Conservation (phyloP, 2,797 vertebrate genomes). For the Stomatorhinus walkeri region DNA sequence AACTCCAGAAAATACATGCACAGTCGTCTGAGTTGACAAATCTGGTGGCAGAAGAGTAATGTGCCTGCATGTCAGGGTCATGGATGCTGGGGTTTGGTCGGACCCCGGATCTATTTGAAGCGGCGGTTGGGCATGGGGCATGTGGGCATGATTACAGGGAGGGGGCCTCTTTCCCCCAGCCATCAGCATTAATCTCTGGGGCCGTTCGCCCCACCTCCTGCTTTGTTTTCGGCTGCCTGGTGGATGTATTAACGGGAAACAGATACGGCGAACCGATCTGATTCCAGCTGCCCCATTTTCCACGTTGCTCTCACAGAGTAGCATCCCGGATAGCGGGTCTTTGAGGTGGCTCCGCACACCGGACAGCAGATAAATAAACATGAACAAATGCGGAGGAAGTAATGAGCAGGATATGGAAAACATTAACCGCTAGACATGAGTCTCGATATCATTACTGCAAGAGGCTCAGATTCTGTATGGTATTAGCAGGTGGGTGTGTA, state of each 20-base stretch:
- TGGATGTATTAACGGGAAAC: constrained; percentile 18
- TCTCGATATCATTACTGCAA: neutral
- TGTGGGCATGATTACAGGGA: constrained; percentile 37
- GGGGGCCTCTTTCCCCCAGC: neutral
- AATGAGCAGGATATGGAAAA: neutral
- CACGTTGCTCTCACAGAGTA: neutral
- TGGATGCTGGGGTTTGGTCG: constrained; percentile 6
- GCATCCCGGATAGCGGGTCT: neutral
- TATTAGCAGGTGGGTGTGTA: neutral
- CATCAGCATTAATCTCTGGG: neutral
- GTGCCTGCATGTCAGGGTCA: neutral
- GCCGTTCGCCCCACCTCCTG: constrained; percentile 22
- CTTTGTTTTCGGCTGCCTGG: constrained; percentile 9
- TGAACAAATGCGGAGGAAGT: neutral
- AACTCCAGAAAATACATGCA: neutral
- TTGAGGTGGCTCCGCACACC: neutral
- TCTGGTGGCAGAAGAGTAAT: neutral
- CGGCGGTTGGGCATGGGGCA: constrained; percentile 23
- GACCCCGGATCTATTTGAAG: constrained; percentile 39
- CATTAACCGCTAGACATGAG: neutral
- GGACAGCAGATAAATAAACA: neutral
- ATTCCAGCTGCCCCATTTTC: neutral
- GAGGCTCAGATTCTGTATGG: neutral
- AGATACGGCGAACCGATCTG: neutral
- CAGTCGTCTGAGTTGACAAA: neutral